phyloP scores from a whole-genome alignment of 2,797 vertebrate species.

The Xenentodon cancila region DNA sequence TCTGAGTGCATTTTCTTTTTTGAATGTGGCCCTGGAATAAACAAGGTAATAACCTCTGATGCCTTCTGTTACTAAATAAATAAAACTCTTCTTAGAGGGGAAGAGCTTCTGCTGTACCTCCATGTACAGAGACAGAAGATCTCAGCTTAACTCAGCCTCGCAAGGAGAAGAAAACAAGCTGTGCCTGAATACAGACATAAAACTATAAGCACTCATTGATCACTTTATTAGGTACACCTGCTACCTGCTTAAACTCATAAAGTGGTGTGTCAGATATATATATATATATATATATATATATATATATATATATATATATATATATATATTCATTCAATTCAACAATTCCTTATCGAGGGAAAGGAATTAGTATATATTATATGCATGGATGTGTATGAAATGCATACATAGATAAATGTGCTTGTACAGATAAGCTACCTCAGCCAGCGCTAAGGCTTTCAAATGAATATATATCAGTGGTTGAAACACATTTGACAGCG shows the following conservation, averaged over 20 bases:
- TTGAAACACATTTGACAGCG: slow-evolving; percentile 62
- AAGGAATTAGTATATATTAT: too few relatives aligned
- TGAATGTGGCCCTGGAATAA: slow-evolving; percentile 29
- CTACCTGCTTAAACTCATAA: too few relatives aligned
- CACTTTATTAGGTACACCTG: too few relatives aligned
- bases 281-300: slow-evolving; percentile 43
- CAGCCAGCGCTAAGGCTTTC: slow-evolving; percentile 35
- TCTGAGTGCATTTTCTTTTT: slow-evolving; percentile 23
- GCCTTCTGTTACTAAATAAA: slow-evolving; percentile 38
- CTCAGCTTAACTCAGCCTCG: slow-evolving; percentile 13
- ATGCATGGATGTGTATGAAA: too few relatives aligned
- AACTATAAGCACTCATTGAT: background rate
- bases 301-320: too few relatives aligned
- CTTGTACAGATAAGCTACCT: slow-evolving; percentile 48
- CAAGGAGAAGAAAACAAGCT: slow-evolving; percentile 14
- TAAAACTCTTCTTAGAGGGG: slow-evolving; percentile 32
- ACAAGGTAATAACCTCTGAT: slow-evolving; percentile 44
- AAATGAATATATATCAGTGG: slow-evolving; percentile 70
- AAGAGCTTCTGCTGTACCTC: slow-evolving; percentile 22
- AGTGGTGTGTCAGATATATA: too few relatives aligned
- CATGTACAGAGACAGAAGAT: slow-evolving; percentile 26
- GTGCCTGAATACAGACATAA: slow-evolving; percentile 22
- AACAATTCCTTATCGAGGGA: too few relatives aligned
- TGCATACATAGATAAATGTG: too few relatives aligned
- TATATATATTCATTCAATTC: too few relatives aligned